Percentiles rank a stretch among this genome's conserved stretches.
These are phyloP conservation scores for Prunella himalayana DNA, from an alignment of 2,113 vertebrate species.

Conservation along the genomic window DNA sequence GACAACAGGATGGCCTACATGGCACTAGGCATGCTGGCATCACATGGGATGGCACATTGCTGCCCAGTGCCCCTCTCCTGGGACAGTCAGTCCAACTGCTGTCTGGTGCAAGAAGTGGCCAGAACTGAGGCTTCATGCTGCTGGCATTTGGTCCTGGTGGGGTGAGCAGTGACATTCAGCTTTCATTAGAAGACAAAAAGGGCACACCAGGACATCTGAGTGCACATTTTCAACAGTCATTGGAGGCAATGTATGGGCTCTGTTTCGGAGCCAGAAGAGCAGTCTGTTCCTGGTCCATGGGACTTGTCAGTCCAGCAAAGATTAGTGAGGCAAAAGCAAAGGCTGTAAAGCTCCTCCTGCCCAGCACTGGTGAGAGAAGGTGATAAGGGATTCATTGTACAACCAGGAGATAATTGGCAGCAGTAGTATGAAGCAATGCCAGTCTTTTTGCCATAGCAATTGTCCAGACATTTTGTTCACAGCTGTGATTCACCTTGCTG, in stretches of 20 bases:
- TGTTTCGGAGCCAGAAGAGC: conserved; percentile 30
- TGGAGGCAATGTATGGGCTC: background rate
- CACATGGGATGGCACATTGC: background rate
- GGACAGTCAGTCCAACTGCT: background rate
- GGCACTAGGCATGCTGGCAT: background rate
- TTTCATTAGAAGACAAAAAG: conserved; percentile 26
- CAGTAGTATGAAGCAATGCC: background rate
- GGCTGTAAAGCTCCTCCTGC: background rate
- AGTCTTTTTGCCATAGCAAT: background rate
- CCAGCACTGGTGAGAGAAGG: background rate
- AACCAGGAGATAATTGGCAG: background rate
- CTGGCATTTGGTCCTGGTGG: background rate
- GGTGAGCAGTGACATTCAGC: background rate
- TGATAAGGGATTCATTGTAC: background rate
- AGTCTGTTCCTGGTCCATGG: background rate
- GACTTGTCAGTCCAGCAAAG: background rate
- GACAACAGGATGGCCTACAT: background rate
- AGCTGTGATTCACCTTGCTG: background rate
- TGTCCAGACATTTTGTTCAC: background rate
- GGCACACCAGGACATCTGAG: background rate
- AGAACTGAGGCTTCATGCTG: background rate
- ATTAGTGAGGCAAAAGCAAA: conserved; percentile 31
- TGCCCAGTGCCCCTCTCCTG: background rate
- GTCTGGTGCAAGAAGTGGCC: background rate
- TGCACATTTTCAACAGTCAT: background rate